Conservation (phyloP, 2,888 invertebrate genomes). For the Anagyrus pseudococci region DNA sequence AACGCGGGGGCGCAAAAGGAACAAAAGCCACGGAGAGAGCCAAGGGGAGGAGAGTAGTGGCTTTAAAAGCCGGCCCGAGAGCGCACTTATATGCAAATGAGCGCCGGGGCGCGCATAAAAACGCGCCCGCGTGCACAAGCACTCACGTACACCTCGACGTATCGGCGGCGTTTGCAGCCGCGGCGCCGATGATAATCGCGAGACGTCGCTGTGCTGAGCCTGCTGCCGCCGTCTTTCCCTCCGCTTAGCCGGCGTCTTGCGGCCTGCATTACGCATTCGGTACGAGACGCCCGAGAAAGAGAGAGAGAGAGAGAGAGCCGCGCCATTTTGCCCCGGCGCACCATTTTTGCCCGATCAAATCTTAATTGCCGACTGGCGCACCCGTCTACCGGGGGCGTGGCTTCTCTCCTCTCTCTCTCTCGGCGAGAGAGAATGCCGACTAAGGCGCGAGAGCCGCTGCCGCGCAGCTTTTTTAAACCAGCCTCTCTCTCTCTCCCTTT, state of each 20-base stretch:
- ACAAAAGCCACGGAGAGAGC: conserved; percentile 29
- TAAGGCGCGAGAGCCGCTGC: too few species aligned
- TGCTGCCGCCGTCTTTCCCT: conserved; percentile 21
- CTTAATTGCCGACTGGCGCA: conserved; percentile 63
- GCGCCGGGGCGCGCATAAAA: conserved; percentile 6
- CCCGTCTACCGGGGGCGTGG: conserved; percentile 62
- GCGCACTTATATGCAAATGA: conserved; percentile 38
- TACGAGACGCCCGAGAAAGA: conserved; percentile 27
- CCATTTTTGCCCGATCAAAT: conserved; percentile 63
- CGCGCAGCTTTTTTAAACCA: too few species aligned
- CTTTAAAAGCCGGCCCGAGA: conserved; percentile 15
- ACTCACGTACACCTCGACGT: background rate
- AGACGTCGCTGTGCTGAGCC: too few species aligned
- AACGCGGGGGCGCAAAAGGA: conserved; percentile 26
- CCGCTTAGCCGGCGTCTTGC: conserved; percentile 10
- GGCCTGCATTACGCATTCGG: conserved; percentile 57
- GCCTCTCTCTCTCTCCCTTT: too few species aligned
- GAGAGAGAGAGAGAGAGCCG: too few species aligned
- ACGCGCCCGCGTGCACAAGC: conserved; percentile 18
- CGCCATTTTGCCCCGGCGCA: conserved; percentile 62
- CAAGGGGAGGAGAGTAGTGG: too few species aligned
- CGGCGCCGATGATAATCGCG: conserved; percentile 29
- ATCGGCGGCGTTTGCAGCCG: background rate
- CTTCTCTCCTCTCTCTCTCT: conserved; percentile 25
- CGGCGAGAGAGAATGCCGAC: too few species aligned